These are phyloP conservation scores for Arge pagana DNA, from an alignment of 2,888 invertebrate species.

Conservation along the genomic window DNA sequence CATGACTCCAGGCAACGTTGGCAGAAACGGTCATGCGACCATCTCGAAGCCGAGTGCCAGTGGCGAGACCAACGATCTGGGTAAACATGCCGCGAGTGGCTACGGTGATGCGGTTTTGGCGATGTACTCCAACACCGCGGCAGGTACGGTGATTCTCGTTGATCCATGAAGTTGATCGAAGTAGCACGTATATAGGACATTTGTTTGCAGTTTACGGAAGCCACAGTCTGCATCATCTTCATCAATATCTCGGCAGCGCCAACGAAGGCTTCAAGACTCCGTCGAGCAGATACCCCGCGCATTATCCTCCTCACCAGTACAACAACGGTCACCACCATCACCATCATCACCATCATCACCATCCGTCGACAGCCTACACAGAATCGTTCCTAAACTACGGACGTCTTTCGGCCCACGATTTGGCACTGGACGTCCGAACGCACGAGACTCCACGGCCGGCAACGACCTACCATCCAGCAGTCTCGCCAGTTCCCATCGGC, in stretches of 20 bases:
- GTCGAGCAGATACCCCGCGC: slow-evolving; percentile 46
- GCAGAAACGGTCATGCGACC: slow-evolving; percentile 39
- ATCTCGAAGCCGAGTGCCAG: slow-evolving; percentile 36
- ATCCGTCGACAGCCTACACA: slow-evolving; percentile 41
- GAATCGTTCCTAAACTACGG: slow-evolving; percentile 52
- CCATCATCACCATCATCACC: slow-evolving; percentile 41
- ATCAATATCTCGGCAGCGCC: slow-evolving; percentile 48
- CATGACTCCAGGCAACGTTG: slow-evolving; percentile 34
- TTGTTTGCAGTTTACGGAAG: slow-evolving; percentile 44
- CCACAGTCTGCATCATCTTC: slow-evolving; percentile 51
- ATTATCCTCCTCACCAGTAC: slow-evolving; percentile 45
- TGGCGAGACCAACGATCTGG: slow-evolving; percentile 38
- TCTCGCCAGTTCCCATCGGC: background rate
- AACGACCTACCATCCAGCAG: slow-evolving; percentile 1
- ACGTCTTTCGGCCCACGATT: slow-evolving; percentile 37
- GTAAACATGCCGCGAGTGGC: slow-evolving; percentile 41
- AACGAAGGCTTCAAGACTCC: slow-evolving; percentile 51
- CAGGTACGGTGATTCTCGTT: slow-evolving; percentile 33
- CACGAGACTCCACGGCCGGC: background rate
- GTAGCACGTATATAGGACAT: background rate
- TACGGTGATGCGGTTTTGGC: slow-evolving; percentile 51
- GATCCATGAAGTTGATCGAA: background rate
- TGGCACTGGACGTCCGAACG: slow-evolving; percentile 11
- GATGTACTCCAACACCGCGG: slow-evolving; percentile 49
- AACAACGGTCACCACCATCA: slow-evolving; percentile 37